Conservation (phyloP, 2,797 vertebrate genomes). For the Eutrigla gurnardus region DNA sequence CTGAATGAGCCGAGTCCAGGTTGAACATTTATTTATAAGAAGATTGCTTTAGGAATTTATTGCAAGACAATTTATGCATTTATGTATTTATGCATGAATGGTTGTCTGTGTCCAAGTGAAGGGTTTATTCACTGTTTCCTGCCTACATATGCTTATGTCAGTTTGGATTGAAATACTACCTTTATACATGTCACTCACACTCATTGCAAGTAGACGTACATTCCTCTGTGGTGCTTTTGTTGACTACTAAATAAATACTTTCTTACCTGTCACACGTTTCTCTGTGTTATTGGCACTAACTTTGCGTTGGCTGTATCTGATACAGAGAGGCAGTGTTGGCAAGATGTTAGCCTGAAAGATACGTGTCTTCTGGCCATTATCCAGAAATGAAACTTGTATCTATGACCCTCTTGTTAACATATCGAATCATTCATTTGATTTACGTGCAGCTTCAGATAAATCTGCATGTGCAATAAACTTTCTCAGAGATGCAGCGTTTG, state of each 20-base stretch:
- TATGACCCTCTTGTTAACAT: background rate
- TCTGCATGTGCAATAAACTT: conserved; percentile 27
- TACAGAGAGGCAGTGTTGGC: conserved; percentile 3
- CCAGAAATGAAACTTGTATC: background rate
- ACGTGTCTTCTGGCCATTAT: background rate
- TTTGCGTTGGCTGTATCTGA: background rate
- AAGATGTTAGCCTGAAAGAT: background rate
- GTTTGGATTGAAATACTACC: conserved; percentile 35
- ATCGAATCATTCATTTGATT: conserved; percentile 20
- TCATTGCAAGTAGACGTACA: background rate
- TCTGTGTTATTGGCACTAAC: background rate
- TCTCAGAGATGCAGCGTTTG: conserved; percentile 36
- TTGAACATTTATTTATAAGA: conserved; percentile 40
- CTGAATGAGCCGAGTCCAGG: conserved; percentile 21
- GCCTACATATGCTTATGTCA: conserved; percentile 36
- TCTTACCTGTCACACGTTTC: conserved; percentile 7
- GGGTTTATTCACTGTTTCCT: conserved; percentile 46
- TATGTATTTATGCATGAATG: conserved; percentile 64
- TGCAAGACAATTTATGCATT: conserved; percentile 55
- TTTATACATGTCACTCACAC: background rate
- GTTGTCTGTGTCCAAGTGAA: conserved; percentile 25
- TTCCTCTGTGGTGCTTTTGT: conserved; percentile 21
- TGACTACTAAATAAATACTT: conserved; percentile 17
- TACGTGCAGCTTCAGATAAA: conserved; percentile 7
- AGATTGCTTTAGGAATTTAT: conserved; percentile 41